phyloP scores from a whole-genome alignment of 2,888 invertebrate genomes.

The Hesperia comma region DNA sequence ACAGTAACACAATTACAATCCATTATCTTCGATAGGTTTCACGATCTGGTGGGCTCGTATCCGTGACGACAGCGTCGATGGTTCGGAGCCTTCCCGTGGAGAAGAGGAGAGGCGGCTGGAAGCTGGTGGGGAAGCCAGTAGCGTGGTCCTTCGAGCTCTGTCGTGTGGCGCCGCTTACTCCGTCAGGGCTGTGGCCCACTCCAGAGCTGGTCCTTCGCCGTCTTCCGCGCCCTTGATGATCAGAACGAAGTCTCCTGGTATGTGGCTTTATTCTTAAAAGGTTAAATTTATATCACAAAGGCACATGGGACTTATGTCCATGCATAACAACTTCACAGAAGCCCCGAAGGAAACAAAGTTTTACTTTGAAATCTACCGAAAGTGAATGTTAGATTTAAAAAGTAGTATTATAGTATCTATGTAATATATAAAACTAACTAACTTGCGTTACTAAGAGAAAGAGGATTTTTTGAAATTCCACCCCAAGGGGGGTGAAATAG shows the following conservation, averaged over 20 bases:
- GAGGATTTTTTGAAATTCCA: too few relatives aligned
- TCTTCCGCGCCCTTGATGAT: conserved; percentile 68
- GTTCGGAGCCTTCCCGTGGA: conserved; percentile 57
- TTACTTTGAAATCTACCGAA: too few relatives aligned
- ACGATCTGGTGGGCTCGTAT: conserved; percentile 76
- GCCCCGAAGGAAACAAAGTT: too few relatives aligned
- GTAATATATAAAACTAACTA: too few relatives aligned
- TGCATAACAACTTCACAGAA: too few relatives aligned
- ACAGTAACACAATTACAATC: background rate
- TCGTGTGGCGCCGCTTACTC: conserved; percentile 76
- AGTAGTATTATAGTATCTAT: too few relatives aligned
- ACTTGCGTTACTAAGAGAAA: too few relatives aligned
- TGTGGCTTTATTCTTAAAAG: conserved; percentile 23
- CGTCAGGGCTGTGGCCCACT: conserved; percentile 73
- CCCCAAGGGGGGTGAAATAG: too few relatives aligned
- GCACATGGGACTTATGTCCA: too few relatives aligned
- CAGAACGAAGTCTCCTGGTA: conserved; percentile 77
- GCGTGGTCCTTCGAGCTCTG: conserved; percentile 66
- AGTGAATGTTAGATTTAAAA: too few relatives aligned
- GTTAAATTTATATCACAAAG: too few relatives aligned
- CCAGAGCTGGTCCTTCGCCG: conserved; percentile 70
- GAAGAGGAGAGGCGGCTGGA: conserved; percentile 69
- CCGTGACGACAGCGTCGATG: conserved; percentile 69
- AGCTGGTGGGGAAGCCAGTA: conserved; percentile 69
- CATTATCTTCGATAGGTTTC: conserved; percentile 54